Conservation (phyloP, 2,113 vertebrate species). For the Colossoma macropomum region DNA sequence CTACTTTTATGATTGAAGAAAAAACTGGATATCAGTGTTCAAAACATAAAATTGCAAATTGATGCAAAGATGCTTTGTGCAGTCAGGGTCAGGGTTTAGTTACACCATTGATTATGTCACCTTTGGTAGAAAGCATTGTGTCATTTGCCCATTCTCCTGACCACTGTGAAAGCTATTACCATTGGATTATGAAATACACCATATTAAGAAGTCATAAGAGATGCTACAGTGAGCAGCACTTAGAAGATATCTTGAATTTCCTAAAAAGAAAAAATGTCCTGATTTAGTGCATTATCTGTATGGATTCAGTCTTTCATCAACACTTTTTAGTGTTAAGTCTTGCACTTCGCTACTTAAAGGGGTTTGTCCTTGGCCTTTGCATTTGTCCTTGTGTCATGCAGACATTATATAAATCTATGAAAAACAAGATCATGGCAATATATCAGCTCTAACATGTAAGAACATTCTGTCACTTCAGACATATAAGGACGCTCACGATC, state of each 20-base stretch:
- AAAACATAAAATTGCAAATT: background rate
- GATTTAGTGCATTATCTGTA: too few species aligned
- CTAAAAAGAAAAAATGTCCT: too few species aligned
- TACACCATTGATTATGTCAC: constrained; percentile 6
- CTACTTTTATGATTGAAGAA: too few species aligned
- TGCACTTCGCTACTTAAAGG: too few species aligned
- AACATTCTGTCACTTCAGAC: constrained; percentile 36
- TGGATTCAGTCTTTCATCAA: too few species aligned
- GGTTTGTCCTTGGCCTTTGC: background rate
- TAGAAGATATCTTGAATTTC: too few species aligned
- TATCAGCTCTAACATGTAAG: background rate
- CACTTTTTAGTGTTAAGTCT: too few species aligned
- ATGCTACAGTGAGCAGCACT: too few species aligned
- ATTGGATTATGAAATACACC: background rate
- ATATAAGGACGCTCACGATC: constrained; percentile 49
- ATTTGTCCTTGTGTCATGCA: background rate
- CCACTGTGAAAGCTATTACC: background rate
- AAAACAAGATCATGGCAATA: background rate
- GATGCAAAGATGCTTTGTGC: background rate
- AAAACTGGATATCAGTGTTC: background rate
- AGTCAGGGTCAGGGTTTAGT: background rate
- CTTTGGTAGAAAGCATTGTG: background rate
- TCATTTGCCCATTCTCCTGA: background rate
- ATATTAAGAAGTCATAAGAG: too few species aligned
- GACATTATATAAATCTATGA: background rate